Evolutionary conservation across 2,888 invertebrate genomes (phyloP).

Genomic region (Lysandra coridon): DNA sequence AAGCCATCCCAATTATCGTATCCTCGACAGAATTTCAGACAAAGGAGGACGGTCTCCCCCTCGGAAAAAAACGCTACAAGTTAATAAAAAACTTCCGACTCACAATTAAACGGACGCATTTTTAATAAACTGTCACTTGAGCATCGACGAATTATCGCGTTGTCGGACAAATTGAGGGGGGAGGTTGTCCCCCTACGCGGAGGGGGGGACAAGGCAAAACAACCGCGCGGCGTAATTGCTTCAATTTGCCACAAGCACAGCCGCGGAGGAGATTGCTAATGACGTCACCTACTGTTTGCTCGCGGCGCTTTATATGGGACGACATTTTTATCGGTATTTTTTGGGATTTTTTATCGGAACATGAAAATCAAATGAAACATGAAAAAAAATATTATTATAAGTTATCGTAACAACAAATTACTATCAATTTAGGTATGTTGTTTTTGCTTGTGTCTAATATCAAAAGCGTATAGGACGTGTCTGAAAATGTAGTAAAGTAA

Average conservation of each 20-base stretch:
- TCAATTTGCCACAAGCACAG: slow-evolving; percentile 65
- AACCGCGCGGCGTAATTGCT: slow-evolving; percentile 65
- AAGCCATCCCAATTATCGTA: slow-evolving; percentile 12
- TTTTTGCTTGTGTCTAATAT: neutral
- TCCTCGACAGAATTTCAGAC: neutral
- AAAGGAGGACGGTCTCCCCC: neutral
- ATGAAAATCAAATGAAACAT: neutral
- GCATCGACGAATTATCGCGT: slow-evolving; percentile 45
- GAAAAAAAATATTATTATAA: neutral
- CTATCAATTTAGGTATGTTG: neutral
- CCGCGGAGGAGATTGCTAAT: slow-evolving; percentile 60
- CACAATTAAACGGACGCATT: slow-evolving; percentile 29
- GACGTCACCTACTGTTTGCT: slow-evolving; percentile 59
- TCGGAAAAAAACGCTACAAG: neutral
- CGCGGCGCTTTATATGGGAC: slow-evolving; percentile 44
- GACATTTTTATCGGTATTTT: slow-evolving; percentile 32
- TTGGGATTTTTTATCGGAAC: neutral
- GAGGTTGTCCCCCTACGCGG: slow-evolving; percentile 37
- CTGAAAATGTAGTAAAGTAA: too few relatives aligned
- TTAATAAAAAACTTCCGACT: slow-evolving; percentile 34
- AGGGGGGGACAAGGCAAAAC: slow-evolving; percentile 56
- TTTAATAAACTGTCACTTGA: slow-evolving; percentile 42
- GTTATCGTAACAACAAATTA: neutral
- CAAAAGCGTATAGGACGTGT: neutral
- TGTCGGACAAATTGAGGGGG: slow-evolving; percentile 45